phyloP scores from a whole-genome alignment of 2,888 invertebrate genomes.

The Griposia aprilina region DNA sequence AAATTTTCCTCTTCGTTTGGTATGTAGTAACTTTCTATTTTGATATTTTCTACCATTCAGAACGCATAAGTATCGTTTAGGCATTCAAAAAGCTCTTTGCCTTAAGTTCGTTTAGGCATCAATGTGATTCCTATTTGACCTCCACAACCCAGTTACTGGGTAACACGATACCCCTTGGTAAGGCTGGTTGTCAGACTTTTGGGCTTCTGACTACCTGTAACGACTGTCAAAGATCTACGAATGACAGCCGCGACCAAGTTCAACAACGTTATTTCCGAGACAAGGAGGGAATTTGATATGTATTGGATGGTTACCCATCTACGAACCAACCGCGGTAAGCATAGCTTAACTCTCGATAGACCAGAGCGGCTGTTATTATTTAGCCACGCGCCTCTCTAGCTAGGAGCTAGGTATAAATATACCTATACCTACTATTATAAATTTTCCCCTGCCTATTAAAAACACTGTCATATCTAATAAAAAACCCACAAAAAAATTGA shows the following conservation, averaged over 20 bases:
- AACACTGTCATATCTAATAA: constrained; percentile 4
- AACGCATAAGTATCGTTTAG: background rate
- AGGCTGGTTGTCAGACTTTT: too few relatives aligned
- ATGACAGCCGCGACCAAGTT: too few relatives aligned
- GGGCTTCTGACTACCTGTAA: too few relatives aligned
- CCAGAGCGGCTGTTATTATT: background rate
- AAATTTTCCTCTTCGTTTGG: background rate
- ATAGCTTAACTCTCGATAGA: too few relatives aligned
- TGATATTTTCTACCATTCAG: background rate
- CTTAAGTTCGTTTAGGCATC: background rate
- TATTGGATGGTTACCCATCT: too few relatives aligned
- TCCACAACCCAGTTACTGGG: too few relatives aligned
- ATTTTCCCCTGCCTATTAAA: background rate
- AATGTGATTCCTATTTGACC: background rate
- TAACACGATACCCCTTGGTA: too few relatives aligned
- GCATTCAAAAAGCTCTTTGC: background rate
- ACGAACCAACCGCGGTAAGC: too few relatives aligned
- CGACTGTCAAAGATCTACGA: too few relatives aligned
- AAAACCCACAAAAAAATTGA: constrained; percentile 22
- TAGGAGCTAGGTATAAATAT: background rate
- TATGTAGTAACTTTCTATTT: background rate
- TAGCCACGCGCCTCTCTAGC: background rate
- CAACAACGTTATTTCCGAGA: too few relatives aligned
- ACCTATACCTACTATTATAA: background rate
- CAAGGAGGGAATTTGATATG: too few relatives aligned